Evolutionary conservation across 1,140 invertebrate genomes (phyloP), one percentile per base, ranked within the genome.

Genomic region (Drosophila hydei): DNA sequence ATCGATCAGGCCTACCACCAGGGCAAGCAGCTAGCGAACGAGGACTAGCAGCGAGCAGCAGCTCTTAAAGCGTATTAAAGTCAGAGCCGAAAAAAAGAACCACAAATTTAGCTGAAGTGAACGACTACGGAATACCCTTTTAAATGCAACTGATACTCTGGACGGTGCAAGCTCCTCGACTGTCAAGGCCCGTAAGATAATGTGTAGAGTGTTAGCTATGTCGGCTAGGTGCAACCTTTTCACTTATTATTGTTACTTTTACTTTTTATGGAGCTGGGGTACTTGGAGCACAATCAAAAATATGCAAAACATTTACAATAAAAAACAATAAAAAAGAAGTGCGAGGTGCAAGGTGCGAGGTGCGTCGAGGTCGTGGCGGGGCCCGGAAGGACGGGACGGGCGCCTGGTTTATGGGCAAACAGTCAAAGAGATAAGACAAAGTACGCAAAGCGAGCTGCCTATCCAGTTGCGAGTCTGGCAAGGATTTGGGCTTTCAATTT

Each of bases 261-360:
- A 23, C 33, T n/a, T 16, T 23, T 8, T 43, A 21, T 43, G 38
- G 38, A 16, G 14, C n/a, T n/a, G 38, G 38, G 38, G 0, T 33
- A 3, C 30, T 33, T 33, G n/a, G 38, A 14, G 38, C 38, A 40
- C 63, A 84, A 84, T 73, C 76, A 85, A 76, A 84, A 84, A 84
- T 87, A 84, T 84, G 80, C 77, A 85, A 84, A 84, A 71, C 69
- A 84, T 84, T 84, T 71, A 77, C 77, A 84, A 84, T 84, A 85
- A 85, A 84, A 27, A 2, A 3, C 8, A 8, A 18, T 2, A 42
- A 42, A 19, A 11, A 79, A 67, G 60, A 50, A 50, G 56, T 63
- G 65, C 59, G 38, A 38, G 40, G 12, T n/a, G 16, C 18, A 11
- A 21, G 9, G 14, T 47, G 55, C 21, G 33, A 12, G 8, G 19